These are phyloP conservation scores for Helostoma temminkii DNA, from an alignment of 2,797 vertebrate genomes.

Conservation along the genomic window DNA sequence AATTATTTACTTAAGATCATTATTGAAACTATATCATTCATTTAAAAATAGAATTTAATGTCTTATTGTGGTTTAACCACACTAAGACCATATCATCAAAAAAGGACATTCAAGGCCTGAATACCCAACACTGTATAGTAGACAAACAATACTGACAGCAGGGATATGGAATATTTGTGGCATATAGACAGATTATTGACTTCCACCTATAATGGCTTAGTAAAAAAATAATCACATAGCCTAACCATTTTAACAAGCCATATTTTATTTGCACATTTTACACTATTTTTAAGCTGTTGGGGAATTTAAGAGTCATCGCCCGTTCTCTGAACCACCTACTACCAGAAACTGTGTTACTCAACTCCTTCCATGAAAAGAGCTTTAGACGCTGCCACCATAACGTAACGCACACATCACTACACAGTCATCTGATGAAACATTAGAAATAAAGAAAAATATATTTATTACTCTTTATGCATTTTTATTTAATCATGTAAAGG, in stretches of 20 bases:
- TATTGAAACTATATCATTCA: no score
- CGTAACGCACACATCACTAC: background rate
- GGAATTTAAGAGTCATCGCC: background rate
- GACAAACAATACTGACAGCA: no score
- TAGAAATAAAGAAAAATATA: no score
- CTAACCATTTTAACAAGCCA: background rate
- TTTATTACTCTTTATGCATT: no score
- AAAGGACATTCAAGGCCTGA: no score
- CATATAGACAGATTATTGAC: background rate
- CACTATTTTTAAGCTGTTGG: conserved; percentile 13
- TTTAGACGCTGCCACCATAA: background rate
- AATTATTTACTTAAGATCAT: no score
- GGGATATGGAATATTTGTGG: no score
- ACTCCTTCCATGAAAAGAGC: background rate
- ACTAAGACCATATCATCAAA: no score
- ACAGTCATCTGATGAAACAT: conserved; percentile 1
- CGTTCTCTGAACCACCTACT: conserved; percentile 3
- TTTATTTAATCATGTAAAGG: no score
- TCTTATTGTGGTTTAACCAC: no score
- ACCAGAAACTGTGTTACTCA: background rate
- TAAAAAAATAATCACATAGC: background rate
- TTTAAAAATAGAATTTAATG: no score
- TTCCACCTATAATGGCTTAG: background rate
- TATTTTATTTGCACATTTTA: background rate
- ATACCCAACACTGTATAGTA: no score